Evolutionary conservation across 1,140 invertebrate species (phyloP).

Genomic region (Drosophila kohkoa): DNA sequence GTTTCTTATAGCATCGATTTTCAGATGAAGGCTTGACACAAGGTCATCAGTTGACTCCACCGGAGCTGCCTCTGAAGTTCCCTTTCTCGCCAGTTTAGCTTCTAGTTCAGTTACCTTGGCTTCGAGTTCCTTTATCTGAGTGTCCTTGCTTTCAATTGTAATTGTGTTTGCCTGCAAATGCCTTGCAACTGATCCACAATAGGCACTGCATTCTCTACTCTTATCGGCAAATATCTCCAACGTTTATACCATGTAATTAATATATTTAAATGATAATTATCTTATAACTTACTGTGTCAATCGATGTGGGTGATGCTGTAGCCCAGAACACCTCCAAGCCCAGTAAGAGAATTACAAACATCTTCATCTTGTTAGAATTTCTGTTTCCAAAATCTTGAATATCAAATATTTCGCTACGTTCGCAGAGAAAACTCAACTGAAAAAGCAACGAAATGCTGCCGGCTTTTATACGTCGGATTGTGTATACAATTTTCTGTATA

Average conservation of each 20-base stretch:
- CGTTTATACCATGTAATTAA: neutral
- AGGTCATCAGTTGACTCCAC: constrained; percentile 6
- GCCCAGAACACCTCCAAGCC: constrained; percentile 1
- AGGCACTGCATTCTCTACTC: neutral
- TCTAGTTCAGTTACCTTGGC: constrained; percentile 1
- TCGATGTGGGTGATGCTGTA: neutral
- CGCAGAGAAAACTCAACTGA: constrained; percentile 20
- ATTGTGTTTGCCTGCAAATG: neutral
- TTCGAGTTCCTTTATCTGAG: constrained; percentile 11
- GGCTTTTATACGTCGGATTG: constrained; percentile 2
- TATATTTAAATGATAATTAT: neutral
- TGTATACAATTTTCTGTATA: neutral
- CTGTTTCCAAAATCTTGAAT: neutral
- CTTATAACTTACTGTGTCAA: constrained; percentile 2
- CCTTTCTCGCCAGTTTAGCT: neutral
- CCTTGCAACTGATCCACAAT: constrained; percentile 2
- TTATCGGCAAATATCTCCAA: neutral
- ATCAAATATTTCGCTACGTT: neutral
- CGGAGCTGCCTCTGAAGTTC: neutral
- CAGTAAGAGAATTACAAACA: constrained; percentile 25
- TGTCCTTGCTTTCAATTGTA: neutral
- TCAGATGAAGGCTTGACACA: neutral
- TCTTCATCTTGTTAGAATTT: constrained; percentile 6
- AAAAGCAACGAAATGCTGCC: constrained; percentile 2
- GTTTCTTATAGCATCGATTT: constrained; percentile 8